Evolutionary conservation across 2,888 invertebrate species (phyloP).

Genomic region (Pseudanteris insignis): DNA sequence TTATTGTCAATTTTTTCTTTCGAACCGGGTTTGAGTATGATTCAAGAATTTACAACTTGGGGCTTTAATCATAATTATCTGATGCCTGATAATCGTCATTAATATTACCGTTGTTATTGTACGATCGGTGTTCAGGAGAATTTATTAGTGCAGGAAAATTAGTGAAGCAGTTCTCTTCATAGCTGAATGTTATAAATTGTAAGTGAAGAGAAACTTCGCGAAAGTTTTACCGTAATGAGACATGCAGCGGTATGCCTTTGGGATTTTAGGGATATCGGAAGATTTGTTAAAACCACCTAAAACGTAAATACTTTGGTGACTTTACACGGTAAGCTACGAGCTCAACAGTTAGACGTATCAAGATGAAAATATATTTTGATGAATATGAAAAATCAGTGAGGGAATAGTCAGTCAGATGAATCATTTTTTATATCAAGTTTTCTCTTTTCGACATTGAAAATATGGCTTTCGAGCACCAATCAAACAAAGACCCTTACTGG

Average conservation of each 20-base stretch:
- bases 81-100: too few relatives aligned
- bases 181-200: constrained; percentile 39
- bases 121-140: neutral
- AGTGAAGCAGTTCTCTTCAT: constrained; percentile 29
- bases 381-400: constrained; percentile 25
- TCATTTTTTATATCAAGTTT: too few relatives aligned
- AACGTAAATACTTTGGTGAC: constrained; percentile 44
- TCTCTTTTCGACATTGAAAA: too few relatives aligned
- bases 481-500: too few relatives aligned
- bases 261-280: constrained; percentile 42
- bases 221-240: constrained; percentile 43
- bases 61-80: too few relatives aligned
- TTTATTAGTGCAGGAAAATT: constrained; percentile 25
- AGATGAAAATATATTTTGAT: constrained; percentile 18
- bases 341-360: constrained; percentile 33
- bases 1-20: too few relatives aligned
- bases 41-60: too few relatives aligned
- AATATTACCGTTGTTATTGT: neutral
- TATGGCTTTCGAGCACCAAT: too few relatives aligned
- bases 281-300: constrained; percentile 42
- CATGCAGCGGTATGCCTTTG: constrained; percentile 33
- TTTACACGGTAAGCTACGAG: constrained; percentile 32
- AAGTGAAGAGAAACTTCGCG: constrained; percentile 23
- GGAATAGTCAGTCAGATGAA: neutral
- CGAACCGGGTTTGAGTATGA: too few relatives aligned